A percentile compares a stretch with the other conserved stretches of the same genome.
Conservation (phyloP, 1,140 invertebrate genomes). For the Melanaphis sacchari region DNA sequence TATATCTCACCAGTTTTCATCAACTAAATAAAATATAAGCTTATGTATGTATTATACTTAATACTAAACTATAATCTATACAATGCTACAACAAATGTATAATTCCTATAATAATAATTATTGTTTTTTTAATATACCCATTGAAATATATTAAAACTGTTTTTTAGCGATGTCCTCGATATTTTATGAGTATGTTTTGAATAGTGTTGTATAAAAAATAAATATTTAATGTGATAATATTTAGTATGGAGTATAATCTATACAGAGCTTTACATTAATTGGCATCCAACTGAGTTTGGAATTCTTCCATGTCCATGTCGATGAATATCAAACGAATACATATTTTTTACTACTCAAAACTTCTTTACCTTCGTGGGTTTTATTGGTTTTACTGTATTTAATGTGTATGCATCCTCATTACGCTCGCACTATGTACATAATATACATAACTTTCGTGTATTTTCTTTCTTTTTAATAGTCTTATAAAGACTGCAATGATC, state of each 20-base stretch:
- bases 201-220: neutral
- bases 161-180: neutral
- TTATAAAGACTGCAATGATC: neutral
- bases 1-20: neutral
- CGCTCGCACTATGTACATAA: neutral
- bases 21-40: conserved; percentile 6
- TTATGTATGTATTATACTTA: neutral
- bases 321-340: conserved; percentile 20
- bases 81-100: neutral
- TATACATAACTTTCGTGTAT: neutral
- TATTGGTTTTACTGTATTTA: neutral
- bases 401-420: neutral
- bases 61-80: neutral
- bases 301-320: conserved; percentile 32
- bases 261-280: conserved; percentile 30
- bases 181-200: neutral
- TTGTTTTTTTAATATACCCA: neutral
- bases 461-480: neutral
- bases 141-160: conserved; percentile 2
- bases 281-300: conserved; percentile 46
- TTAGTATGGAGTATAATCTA: neutral
- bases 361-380: neutral
- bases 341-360: conserved; percentile 1
- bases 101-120: neutral
- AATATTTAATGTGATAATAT: neutral